phyloP scores from a whole-genome alignment of 2,888 invertebrate species.

The Dermolepida albohirtum region DNA sequence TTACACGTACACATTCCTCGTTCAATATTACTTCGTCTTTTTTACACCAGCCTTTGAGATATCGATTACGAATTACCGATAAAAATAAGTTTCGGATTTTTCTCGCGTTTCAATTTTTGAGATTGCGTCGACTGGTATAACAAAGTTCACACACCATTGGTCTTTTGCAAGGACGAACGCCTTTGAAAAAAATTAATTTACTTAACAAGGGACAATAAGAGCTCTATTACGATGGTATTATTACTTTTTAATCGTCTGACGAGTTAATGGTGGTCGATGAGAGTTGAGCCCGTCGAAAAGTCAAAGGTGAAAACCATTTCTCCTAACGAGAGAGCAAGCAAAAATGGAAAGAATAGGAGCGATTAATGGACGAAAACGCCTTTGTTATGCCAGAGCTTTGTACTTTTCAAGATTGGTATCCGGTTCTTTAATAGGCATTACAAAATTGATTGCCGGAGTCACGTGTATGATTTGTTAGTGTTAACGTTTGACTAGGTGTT shows the following conservation, averaged over 20 bases:
- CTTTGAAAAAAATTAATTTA: slow-evolving; percentile 16
- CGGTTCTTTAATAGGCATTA: slow-evolving; percentile 1
- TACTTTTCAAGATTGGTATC: slow-evolving; percentile 22
- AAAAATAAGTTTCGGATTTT: background rate
- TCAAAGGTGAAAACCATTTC: slow-evolving; percentile 34
- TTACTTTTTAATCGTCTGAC: slow-evolving; percentile 26
- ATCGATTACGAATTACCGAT: slow-evolving; percentile 2
- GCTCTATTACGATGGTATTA: slow-evolving; percentile 25
- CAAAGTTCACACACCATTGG: background rate
- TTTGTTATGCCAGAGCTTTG: slow-evolving; percentile 19
- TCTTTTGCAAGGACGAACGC: background rate
- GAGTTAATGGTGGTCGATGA: slow-evolving; percentile 17
- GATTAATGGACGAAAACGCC: slow-evolving; percentile 3
- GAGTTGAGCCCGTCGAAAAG: slow-evolving; percentile 17
- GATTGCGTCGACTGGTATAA: background rate
- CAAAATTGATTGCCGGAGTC: slow-evolving; percentile 1
- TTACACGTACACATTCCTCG: background rate
- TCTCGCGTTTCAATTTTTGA: background rate
- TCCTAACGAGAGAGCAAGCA: slow-evolving; percentile 14
- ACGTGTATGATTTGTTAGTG: slow-evolving; percentile 18
- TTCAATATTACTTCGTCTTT: background rate
- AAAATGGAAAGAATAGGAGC: slow-evolving; percentile 18
- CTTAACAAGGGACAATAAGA: slow-evolving; percentile 17
- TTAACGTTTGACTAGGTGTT: background rate
- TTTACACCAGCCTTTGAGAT: background rate